phyloP scores from a whole-genome alignment of 2,888 invertebrate genomes.

The Halocaridina rubra region DNA sequence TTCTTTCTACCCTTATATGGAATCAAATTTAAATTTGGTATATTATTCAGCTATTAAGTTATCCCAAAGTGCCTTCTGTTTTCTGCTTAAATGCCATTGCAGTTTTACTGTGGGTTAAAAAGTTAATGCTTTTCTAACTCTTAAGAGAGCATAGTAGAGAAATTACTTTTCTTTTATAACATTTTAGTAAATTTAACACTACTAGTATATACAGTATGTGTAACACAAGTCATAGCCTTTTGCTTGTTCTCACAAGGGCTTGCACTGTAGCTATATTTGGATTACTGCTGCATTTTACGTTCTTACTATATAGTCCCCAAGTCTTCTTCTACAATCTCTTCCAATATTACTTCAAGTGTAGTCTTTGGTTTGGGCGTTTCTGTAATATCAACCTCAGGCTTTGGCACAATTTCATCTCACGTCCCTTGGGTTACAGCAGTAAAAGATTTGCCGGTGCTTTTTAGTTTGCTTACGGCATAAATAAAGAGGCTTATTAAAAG shows the following conservation, averaged over 20 bases:
- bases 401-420: conserved; percentile 14
- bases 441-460: conserved; percentile 10
- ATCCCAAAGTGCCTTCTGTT: too few relatives aligned
- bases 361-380: background rate
- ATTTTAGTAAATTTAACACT: background rate
- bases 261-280: too few relatives aligned
- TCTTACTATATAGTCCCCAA: conserved; percentile 37
- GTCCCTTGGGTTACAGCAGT: conserved; percentile 15
- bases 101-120: too few relatives aligned
- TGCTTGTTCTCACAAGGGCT: too few relatives aligned
- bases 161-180: background rate
- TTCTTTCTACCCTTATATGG: too few relatives aligned
- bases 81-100: too few relatives aligned
- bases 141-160: background rate
- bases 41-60: too few relatives aligned
- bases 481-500: conserved; percentile 36
- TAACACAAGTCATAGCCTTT: background rate
- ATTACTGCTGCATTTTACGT: too few relatives aligned
- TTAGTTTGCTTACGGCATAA: conserved; percentile 16
- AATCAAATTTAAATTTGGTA: too few relatives aligned
- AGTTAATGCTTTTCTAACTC: background rate
- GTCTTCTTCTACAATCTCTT: conserved; percentile 31
- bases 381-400: conserved; percentile 18
- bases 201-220: background rate
- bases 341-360: too few relatives aligned